Evolutionary conservation across 2,888 invertebrate genomes (phyloP), one percentile per base, ranked within the genome.

Genomic region (Actias luna): DNA sequence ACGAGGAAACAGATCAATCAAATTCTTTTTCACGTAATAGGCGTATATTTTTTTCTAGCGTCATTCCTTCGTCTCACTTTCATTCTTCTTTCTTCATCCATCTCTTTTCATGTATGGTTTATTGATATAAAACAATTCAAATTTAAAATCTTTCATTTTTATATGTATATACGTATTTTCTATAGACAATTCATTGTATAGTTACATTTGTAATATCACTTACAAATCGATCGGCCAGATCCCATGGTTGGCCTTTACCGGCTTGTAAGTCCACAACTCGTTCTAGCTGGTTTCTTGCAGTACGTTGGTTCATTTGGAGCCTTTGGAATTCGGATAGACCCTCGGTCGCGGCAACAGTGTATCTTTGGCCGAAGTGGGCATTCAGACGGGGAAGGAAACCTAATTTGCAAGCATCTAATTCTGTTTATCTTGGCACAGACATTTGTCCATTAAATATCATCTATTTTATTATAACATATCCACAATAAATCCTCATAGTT

Each of bases 281-380:
- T 69, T 93, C 93, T 60, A 95, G 80, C 68, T 94, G 93, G 74
- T 95, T 93, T 35, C 91, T 82, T 1, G 93, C 95, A 12, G 93
- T 94, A 65, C 93, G 89, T 64, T 94, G 93, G 60, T 92, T 90
- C 42, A 94, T 82, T 81, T 95, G 95, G 16, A 94, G 78, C 65
- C 88, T 91, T 78, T 96, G 96, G 75, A 96, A 96, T 77, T 95
- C 94, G 0, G 96, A 95, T 31, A 97, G 80, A 0, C 95, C 96
- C 80, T 96, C 95, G 0, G 95, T 95, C 0, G 96, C 96, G 55
- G 94, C 93, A 8, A 96, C 95, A 1, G 95, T 93, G 82, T 94
- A 96, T 57, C 96, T 93, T 80, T 96, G 95, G 0, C 96, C 96
- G 70, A 94, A 94, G 78, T 94, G 93, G 4, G 93, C 94, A 75